Evolutionary conservation across 2,888 invertebrate genomes (phyloP), one percentile per base, ranked within the genome.

Genomic region (Pollenia amentaria): DNA sequence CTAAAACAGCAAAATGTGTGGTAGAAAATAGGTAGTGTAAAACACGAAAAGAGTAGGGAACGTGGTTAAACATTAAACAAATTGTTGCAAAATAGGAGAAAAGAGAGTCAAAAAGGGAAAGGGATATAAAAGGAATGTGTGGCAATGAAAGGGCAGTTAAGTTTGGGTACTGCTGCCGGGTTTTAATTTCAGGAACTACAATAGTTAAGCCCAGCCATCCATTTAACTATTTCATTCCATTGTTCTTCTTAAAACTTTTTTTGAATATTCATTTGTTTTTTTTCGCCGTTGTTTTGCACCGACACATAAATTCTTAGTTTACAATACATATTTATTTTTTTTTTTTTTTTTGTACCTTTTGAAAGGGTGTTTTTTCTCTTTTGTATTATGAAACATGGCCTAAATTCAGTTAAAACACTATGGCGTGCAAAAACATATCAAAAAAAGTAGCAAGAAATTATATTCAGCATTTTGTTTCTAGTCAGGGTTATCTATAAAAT

Each of bases 321-420:
- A 46, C 38, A 57, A 62, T 51, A 70, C 29, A 42, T 55, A 21
- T 57, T 0, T 62, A 7, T 18, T 12, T 65, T 69, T n/a, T n/a
- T n/a, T n/a, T n/a, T n/a, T n/a, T 48, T 18, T 69, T 57, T 12
- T 44, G 40, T 64, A 51, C 9, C 9, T 46, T 67, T 46, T 8
- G 38, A 73, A 60, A 73, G 21, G 18, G 48, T 60, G 12, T 40
- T 64, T 21, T 55, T 46, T 42, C 67, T 48, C 40, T 51, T 51
- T 51, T 51, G 12, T 51, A 65, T 78, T 84, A 67, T 84, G 38
- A 84, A 79, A 84, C 73, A 73, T 79, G 78, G 67, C 78, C 84
- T 79, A 79, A 67, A 84, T 84, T 69, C 51, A 16, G 18, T 38
- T 55, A 51, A 83, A 83, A 67, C 57, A 65, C 40, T 67, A 57